Conservation (phyloP, 2,797 vertebrate species). For the Hypotaenidia okinawae region DNA sequence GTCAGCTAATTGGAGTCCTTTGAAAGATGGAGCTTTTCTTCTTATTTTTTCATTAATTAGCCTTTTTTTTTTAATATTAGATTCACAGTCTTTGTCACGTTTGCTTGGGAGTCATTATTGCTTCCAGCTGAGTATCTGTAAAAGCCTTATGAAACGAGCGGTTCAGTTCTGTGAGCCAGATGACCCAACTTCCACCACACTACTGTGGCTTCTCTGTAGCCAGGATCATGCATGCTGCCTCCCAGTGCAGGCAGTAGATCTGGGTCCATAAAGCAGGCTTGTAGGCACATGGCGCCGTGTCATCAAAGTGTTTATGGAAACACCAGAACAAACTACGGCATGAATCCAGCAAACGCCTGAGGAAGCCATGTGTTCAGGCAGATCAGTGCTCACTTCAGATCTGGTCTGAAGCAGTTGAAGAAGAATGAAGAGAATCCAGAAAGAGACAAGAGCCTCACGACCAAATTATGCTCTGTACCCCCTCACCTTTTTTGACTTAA, state of each 20-base stretch:
- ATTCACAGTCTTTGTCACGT: slow-evolving; percentile 72
- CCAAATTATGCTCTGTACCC: background rate
- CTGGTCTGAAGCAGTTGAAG: background rate
- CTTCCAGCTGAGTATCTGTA: slow-evolving; percentile 69
- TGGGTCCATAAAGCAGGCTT: background rate
- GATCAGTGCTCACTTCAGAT: background rate
- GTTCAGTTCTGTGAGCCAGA: slow-evolving; percentile 63
- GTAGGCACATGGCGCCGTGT: background rate
- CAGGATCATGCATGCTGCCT: background rate
- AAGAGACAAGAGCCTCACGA: background rate
- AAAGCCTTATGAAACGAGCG: slow-evolving; percentile 71
- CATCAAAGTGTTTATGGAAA: background rate
- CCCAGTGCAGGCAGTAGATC: background rate
- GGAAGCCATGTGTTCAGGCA: background rate
- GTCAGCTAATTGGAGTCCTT: slow-evolving; percentile 63
- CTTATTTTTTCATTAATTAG: slow-evolving; percentile 55
- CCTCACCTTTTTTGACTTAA: background rate
- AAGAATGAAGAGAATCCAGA: background rate
- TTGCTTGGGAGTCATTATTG: slow-evolving; percentile 65
- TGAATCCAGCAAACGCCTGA: background rate
- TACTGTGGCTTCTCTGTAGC: slow-evolving; percentile 22
- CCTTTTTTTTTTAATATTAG: slow-evolving; percentile 62
- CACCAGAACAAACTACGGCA: background rate
- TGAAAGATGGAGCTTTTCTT: slow-evolving; percentile 70
- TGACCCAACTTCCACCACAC: slow-evolving; percentile 20